Conservation (phyloP, 2,113 vertebrate genomes). For the Aegotheles bennettii region DNA sequence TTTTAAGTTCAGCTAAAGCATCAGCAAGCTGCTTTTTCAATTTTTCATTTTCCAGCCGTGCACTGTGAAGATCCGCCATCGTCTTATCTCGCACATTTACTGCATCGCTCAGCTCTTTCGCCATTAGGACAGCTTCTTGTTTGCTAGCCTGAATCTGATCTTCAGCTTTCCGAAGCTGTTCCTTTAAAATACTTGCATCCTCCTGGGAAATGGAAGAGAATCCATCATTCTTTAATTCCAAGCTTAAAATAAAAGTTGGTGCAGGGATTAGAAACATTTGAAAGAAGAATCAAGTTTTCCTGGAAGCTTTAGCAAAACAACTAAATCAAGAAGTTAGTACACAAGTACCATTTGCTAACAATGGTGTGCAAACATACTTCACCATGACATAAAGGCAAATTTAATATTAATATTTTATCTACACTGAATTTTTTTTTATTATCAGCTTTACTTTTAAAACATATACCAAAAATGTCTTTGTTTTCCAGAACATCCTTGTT, state of each 20-base stretch:
- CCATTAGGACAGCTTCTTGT: conserved; percentile 86
- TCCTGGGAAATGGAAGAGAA: conserved; percentile 71
- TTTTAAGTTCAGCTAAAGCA: conserved; percentile 78
- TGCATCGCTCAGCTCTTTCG: conserved; percentile 89
- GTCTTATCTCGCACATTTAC: conserved; percentile 89
- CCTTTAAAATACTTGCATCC: conserved; percentile 82
- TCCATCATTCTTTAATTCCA: not conserved
- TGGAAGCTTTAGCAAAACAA: not conserved
- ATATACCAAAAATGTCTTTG: not conserved
- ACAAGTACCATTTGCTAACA: not conserved
- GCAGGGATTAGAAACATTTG: not conserved
- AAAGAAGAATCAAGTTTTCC: not conserved
- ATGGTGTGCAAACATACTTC: not conserved
- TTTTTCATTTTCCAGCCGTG: conserved; percentile 84
- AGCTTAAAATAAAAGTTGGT: not conserved
- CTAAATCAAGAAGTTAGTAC: not conserved
- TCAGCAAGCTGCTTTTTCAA: conserved; percentile 80
- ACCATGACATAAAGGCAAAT: not conserved
- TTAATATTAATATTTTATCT: not conserved
- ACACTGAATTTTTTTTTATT: not conserved
- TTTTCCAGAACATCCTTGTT: not conserved
- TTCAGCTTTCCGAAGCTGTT: conserved; percentile 91
- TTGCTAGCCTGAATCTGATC: conserved; percentile 91
- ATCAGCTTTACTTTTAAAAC: not conserved
- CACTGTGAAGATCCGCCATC: conserved; percentile 90